Percentiles rank a stretch among this genome's conserved stretches.
phyloP scores from a whole-genome alignment of 2,888 invertebrate genomes.

The Cephus rjabovi region DNA sequence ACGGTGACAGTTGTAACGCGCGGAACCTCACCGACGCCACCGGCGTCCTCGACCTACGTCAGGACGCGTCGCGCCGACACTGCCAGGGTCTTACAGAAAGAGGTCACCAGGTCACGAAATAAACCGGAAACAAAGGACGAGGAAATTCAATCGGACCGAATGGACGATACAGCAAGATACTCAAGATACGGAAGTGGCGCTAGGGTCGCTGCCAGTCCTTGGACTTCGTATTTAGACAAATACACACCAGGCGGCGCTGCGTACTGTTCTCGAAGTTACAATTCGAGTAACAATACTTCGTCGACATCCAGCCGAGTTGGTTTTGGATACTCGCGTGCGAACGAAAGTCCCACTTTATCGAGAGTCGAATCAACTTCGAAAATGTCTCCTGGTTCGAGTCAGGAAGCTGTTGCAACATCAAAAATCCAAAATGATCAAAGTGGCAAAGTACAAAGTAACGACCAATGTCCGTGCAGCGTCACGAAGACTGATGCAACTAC shows the following conservation, averaged over 20 bases:
- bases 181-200: slow-evolving; percentile 72
- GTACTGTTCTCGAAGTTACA: slow-evolving; percentile 36
- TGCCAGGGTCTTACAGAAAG: slow-evolving; percentile 79
- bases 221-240: slow-evolving; percentile 73
- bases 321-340: slow-evolving; percentile 52
- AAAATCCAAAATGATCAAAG: slow-evolving; percentile 19
- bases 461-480: slow-evolving; percentile 16
- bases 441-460: slow-evolving; percentile 16
- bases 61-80: slow-evolving; percentile 78
- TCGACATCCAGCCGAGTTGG: slow-evolving; percentile 43
- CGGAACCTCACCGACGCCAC: slow-evolving; percentile 83
- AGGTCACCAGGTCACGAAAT: slow-evolving; percentile 71
- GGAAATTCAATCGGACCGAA: slow-evolving; percentile 79
- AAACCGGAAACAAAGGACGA: slow-evolving; percentile 75
- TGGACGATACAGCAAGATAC: slow-evolving; percentile 77
- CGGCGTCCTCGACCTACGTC: slow-evolving; percentile 72
- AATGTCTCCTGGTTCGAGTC: slow-evolving; percentile 30
- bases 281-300: slow-evolving; percentile 23
- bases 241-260: slow-evolving; percentile 37
- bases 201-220: slow-evolving; percentile 72
- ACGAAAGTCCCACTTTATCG: slow-evolving; percentile 36
- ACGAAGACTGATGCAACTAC: slow-evolving; percentile 21
- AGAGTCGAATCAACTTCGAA: slow-evolving; percentile 35
- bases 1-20: slow-evolving; percentile 77
- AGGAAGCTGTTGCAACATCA: slow-evolving; percentile 27